These are phyloP conservation scores for Karalla daura DNA, from an alignment of 2,797 vertebrate species.

Conservation along the genomic window DNA sequence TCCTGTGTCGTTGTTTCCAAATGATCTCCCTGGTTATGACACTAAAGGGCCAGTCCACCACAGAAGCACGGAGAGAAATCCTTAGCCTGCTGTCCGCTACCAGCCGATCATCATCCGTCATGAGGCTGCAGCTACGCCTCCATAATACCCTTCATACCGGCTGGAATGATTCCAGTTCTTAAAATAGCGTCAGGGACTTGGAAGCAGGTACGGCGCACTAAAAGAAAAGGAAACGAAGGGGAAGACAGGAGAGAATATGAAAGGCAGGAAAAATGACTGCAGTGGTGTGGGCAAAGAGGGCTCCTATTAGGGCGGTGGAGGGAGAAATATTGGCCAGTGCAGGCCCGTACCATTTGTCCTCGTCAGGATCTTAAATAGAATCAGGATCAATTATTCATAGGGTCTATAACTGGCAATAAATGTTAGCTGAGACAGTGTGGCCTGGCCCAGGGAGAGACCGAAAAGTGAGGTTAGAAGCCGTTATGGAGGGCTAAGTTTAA, in stretches of 20 bases:
- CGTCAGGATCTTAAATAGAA: conserved; percentile 82
- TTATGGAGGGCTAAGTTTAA: conserved; percentile 41
- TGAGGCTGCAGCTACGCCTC: conserved; percentile 40
- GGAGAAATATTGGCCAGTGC: conserved; percentile 76
- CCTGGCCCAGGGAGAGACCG: conserved; percentile 23
- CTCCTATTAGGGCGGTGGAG: conserved; percentile 72
- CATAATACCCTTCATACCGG: conserved; percentile 53
- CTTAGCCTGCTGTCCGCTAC: conserved; percentile 24
- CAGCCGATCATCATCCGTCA: conserved; percentile 51
- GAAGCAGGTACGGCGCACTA: conserved; percentile 38
- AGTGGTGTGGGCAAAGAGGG: conserved; percentile 54
- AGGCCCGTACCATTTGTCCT: conserved; percentile 77
- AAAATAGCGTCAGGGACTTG: conserved; percentile 68
- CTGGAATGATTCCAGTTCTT: conserved; percentile 72
- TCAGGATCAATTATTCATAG: conserved; percentile 80
- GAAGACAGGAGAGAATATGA: conserved; percentile 53
- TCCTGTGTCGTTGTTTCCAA: conserved; percentile 45
- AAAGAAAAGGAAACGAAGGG: conserved; percentile 54
- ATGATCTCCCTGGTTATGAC: conserved; percentile 64
- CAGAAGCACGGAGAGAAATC: conserved; percentile 64
- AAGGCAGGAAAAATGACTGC: conserved; percentile 66
- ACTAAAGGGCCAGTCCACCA: conserved; percentile 54
- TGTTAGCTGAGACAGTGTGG: conserved; percentile 73
- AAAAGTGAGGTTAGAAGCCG: conserved; percentile 51
- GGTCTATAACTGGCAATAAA: conserved; percentile 79